phyloP scores from a whole-genome alignment of 2,113 vertebrate species.

The Cheilinus undulatus region DNA sequence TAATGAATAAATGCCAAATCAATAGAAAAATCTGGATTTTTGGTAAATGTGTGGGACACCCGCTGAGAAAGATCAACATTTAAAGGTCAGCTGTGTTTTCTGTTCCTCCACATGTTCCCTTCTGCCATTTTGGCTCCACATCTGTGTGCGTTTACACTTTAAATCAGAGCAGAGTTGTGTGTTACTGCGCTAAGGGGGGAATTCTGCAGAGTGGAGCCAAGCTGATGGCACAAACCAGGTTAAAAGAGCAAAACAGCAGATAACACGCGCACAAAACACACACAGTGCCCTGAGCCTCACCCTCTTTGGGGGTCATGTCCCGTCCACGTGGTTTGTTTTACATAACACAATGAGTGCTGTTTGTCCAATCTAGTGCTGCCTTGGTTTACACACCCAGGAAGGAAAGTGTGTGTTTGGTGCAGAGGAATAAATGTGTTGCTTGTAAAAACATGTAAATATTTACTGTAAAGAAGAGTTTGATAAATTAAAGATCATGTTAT shows the following conservation, averaged over 20 bases:
- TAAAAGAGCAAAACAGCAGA: slow-evolving; percentile 36
- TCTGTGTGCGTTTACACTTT: slow-evolving; percentile 43
- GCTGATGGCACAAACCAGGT: slow-evolving; percentile 11
- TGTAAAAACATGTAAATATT: neutral
- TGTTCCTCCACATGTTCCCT: slow-evolving; percentile 1
- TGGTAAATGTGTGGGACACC: neutral
- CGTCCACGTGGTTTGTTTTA: slow-evolving; percentile 64
- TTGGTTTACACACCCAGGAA: slow-evolving; percentile 34
- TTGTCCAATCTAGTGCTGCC: slow-evolving; percentile 35
- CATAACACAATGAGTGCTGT: slow-evolving; percentile 57
- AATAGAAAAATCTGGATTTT: neutral
- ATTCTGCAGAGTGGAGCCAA: slow-evolving; percentile 3
- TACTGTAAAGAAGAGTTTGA: neutral
- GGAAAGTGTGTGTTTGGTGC: slow-evolving; percentile 5
- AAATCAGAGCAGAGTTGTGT: neutral
- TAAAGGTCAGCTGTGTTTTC: slow-evolving; percentile 7
- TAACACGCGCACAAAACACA: neutral
- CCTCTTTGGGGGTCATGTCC: slow-evolving; percentile 48
- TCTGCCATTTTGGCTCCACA: slow-evolving; percentile 31
- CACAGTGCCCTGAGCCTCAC: slow-evolving; percentile 38
- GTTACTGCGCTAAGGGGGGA: neutral
- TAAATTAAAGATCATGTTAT: neutral
- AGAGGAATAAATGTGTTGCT: neutral
- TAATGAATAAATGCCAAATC: slow-evolving; percentile 1
- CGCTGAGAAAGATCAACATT: neutral